These are phyloP conservation scores for Enchytraeus crypticus DNA, from an alignment of 2,888 invertebrate genomes.

Conservation along the genomic window DNA sequence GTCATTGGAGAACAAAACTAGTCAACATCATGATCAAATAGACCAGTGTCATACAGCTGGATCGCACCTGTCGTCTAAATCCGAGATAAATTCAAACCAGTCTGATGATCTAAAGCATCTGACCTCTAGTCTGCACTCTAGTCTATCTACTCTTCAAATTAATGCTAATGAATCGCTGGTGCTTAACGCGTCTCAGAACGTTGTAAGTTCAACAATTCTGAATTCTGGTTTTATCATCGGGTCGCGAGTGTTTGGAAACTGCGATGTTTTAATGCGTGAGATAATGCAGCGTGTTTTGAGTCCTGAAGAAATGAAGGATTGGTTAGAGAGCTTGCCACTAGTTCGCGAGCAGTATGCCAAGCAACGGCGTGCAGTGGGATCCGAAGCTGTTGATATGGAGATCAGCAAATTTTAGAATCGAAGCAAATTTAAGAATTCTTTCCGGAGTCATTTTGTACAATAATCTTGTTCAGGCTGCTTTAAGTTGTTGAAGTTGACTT, in stretches of 20 bases:
- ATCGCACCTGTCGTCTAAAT: neutral
- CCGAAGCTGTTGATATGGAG: neutral
- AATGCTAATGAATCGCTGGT: neutral
- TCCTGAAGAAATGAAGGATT: conserved; percentile 23
- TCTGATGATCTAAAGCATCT: neutral
- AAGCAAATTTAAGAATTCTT: neutral
- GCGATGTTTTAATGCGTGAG: conserved; percentile 32
- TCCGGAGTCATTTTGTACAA: neutral
- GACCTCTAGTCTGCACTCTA: neutral
- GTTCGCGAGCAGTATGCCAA: conserved; percentile 15
- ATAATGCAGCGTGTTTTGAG: conserved; percentile 29
- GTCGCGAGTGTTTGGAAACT: conserved; percentile 33
- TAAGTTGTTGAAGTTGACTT: no score
- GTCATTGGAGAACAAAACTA: no score
- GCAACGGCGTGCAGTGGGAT: conserved; percentile 6
- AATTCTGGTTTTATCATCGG: conserved; percentile 18
- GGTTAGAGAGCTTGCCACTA: conserved; percentile 27
- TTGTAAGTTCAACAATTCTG: neutral
- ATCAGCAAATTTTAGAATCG: neutral
- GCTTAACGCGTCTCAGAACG: neutral
- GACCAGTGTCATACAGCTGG: neutral
- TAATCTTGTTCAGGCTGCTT: neutral
- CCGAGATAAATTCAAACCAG: neutral
- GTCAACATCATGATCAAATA: no score
- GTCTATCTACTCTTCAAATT: neutral